phyloP scores from a whole-genome alignment of 2,888 invertebrate genomes.

The Drosophila nigricruria region DNA sequence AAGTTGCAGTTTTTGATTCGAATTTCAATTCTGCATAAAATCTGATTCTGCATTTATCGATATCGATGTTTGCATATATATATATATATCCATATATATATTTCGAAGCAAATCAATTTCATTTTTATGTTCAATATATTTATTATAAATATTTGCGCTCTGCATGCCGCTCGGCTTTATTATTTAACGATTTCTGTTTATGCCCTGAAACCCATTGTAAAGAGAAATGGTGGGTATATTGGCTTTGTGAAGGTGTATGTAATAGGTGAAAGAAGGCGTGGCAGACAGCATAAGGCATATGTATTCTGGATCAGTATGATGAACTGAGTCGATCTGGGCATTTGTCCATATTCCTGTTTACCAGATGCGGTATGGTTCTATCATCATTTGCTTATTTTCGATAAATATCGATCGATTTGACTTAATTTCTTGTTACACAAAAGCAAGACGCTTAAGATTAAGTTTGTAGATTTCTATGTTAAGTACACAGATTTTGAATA shows the following conservation, averaged over 20 bases:
- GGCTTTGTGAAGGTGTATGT: not conserved
- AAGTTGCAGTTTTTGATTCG: not conserved
- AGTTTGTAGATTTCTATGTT: not conserved
- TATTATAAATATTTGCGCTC: conserved; percentile 23
- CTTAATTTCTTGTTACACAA: not conserved
- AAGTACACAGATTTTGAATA: not conserved
- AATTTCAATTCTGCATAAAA: not conserved
- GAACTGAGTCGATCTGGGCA: not conserved
- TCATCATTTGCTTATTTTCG: not conserved
- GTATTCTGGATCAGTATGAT: not conserved
- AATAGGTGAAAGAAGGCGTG: too few species aligned
- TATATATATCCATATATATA: not conserved
- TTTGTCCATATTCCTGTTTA: not conserved
- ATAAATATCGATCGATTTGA: not conserved
- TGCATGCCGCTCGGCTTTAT: conserved; percentile 10
- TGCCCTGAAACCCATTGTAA: not conserved
- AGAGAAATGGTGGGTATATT: not conserved
- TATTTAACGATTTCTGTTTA: conserved; percentile 25
- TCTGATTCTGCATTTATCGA: not conserved
- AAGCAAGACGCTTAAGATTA: too few species aligned
- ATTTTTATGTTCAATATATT: conserved; percentile 1
- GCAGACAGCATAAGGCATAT: not conserved
- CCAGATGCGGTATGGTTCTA: not conserved
- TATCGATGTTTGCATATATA: not conserved
- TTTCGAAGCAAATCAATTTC: not conserved